Evolutionary conservation across 2,888 invertebrate genomes (phyloP), one percentile per base, ranked within the genome.

Genomic region (Luperina nickerlii): DNA sequence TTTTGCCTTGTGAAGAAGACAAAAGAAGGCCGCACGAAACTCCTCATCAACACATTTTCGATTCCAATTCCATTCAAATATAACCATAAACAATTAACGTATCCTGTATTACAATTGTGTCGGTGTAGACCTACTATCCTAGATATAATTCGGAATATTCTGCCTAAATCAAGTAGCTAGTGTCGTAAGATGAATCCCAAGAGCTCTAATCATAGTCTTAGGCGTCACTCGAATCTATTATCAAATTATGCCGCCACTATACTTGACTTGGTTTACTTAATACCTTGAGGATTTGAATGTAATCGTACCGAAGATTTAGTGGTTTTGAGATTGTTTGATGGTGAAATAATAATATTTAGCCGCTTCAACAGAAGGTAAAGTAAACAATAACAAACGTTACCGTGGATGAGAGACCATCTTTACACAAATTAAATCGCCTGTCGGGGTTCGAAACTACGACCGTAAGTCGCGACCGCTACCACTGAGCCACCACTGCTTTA

Each of bases 171-270:
- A 51, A 65, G 84, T 51, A 68, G 51, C 51, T 67, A 76, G 81
- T 77, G 77, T 78, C 81, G 84, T 84, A 83, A 82, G 80, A 85
- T 66, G 85, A 88, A 82, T 84, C 89, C 88, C 87, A 20, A 8
- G 82, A 83, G 90, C 51, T 82, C 85, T 86, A 85, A 87, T 86
- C 82, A 79, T 88, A 86, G 86, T 76, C 67, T 65, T 81, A 83
- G 82, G 82, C 82, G 81, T 84, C 82, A 85, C 82, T 78, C 75
- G 78, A 89, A 80, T 89, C 83, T 86, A 88, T 88, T 88, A 88
- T 88, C 88, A 83, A 89, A 86, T 88, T 86, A 84, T 81, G 74
- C 63, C 70, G 79, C 69, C 74, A 86, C 83, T 81, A 81, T 84
- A 81, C 76, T 83, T 81, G 80, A 80, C 67, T 76, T 65, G 82